Percentiles rank a stretch among this genome's conserved stretches.
Conservation (phyloP, 1,140 invertebrate genomes). For the Calosoma granatense region DNA sequence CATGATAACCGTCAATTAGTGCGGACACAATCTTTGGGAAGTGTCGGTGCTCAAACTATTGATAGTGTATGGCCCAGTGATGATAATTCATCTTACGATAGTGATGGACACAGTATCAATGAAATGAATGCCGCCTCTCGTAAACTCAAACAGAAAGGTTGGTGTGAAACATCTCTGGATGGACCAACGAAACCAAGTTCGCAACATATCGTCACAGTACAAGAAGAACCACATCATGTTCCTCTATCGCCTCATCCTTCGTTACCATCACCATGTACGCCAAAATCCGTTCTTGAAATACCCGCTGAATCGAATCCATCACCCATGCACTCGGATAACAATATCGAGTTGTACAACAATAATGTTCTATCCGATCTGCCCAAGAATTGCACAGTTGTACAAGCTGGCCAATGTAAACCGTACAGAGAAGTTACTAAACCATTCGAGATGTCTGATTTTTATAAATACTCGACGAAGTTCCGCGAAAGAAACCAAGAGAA, state of each 20-base stretch:
- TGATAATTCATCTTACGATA: slow-evolving; percentile 30
- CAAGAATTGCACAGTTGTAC: slow-evolving; percentile 72
- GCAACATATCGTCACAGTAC: slow-evolving; percentile 22
- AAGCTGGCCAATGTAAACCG: slow-evolving; percentile 79
- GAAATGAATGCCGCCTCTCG: slow-evolving; percentile 21
- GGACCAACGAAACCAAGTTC: slow-evolving; percentile 24
- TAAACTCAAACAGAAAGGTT: slow-evolving; percentile 37
- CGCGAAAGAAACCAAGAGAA: slow-evolving; percentile 46
- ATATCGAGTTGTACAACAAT: slow-evolving; percentile 33
- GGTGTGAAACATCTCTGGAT: slow-evolving; percentile 40
- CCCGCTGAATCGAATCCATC: slow-evolving; percentile 29
- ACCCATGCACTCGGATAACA: slow-evolving; percentile 28
- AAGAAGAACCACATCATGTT: slow-evolving; percentile 11
- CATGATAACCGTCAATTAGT: slow-evolving; percentile 41
- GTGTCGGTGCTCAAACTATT: slow-evolving; percentile 41
- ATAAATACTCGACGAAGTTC: slow-evolving; percentile 92
- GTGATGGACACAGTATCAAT: slow-evolving; percentile 28
- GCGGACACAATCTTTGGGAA: slow-evolving; percentile 49
- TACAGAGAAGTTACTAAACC: slow-evolving; percentile 91
- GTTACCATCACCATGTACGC: slow-evolving; percentile 21
- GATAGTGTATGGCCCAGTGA: slow-evolving; percentile 30
- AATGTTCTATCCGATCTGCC: slow-evolving; percentile 59
- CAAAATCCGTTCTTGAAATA: slow-evolving; percentile 29
- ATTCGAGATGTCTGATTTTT: slow-evolving; percentile 95
- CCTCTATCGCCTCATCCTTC: slow-evolving; percentile 18